These are phyloP conservation scores for Dryomyza anilis DNA, from an alignment of 2,888 invertebrate species.

Conservation along the genomic window DNA sequence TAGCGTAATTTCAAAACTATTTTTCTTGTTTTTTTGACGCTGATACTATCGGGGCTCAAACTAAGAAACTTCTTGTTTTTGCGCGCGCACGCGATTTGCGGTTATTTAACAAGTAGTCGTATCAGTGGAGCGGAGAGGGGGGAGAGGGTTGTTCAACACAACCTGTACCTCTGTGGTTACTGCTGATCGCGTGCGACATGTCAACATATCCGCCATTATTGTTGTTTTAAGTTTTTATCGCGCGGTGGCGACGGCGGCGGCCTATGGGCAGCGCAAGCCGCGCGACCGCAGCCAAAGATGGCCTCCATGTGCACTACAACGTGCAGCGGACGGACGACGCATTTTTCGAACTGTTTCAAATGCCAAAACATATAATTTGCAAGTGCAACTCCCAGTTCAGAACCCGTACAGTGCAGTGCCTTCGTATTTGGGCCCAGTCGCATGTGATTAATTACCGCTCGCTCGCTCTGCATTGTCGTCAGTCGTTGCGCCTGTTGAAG, in stretches of 20 bases:
- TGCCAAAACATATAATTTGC: conserved; percentile 11
- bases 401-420: neutral
- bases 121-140: too few relatives aligned
- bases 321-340: too few relatives aligned
- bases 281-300: conserved; percentile 5
- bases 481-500: conserved; percentile 4
- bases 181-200: conserved; percentile 21
- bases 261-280: neutral
- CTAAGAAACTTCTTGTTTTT: neutral
- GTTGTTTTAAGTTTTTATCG: neutral
- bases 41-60: conserved; percentile 11
- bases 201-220: conserved; percentile 25
- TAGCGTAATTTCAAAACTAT: conserved; percentile 11
- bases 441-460: conserved; percentile 23
- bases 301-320: too few relatives aligned
- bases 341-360: too few relatives aligned
- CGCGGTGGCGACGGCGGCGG: neutral
- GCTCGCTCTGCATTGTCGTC: conserved; percentile 23
- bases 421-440: neutral
- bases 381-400: conserved; percentile 6
- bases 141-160: too few relatives aligned
- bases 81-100: neutral
- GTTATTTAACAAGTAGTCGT: neutral
- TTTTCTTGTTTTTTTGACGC: conserved; percentile 20
- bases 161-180: neutral